Base-by-base conservation (phyloP, 2,888 invertebrate genomes). In the Rhingia rostrata region DNA sequence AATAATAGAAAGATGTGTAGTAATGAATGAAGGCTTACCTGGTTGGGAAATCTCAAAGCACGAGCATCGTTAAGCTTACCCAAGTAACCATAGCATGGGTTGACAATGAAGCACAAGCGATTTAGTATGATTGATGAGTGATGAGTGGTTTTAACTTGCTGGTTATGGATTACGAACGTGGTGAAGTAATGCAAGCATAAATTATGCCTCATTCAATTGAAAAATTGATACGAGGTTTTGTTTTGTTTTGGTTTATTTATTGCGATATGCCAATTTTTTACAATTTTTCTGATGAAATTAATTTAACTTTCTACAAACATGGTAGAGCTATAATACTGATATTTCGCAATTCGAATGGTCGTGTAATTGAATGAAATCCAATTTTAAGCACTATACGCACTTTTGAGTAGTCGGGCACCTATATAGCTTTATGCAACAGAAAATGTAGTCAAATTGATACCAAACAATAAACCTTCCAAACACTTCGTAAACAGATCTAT, bases 11-110 rank as follows among this genome's bases (percentile, higher is more conserved):
- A 2, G 12, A 56, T 32, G 64, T 32, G 64, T 60, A 35, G 37
- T 66, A 63, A 67, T 73, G 56, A 66, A 33, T 64, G 83, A 64
- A 60, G 41, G 79, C 79, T 79, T 83, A 79, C 79, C 83, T 79
- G 73, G 32, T 14, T 45, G 33, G 37, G 47, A 37, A 56, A 58
- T 63, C 60, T 72, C 35, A 73, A 72, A 83, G 82, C 78, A 67
- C 39, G 61, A 78, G 72, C 82, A 73, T 78, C 69, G 33, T 47
- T 32, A 45, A 70, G 77, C 64, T 72, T 79, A 79, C 79, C 22
- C 79, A 49, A 45, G n/a, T 43, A 37, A 79, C 69, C 78, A 72
- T 49, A 45, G 51, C 63, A 51, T 73, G 79, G 45, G 56, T n/a
- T 45, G 63, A 80, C 67, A 69, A 80, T 75, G 54, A 75, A 66